Conservation (phyloP, 2,888 invertebrate species). For the Pardosa pseudoannulata region DNA sequence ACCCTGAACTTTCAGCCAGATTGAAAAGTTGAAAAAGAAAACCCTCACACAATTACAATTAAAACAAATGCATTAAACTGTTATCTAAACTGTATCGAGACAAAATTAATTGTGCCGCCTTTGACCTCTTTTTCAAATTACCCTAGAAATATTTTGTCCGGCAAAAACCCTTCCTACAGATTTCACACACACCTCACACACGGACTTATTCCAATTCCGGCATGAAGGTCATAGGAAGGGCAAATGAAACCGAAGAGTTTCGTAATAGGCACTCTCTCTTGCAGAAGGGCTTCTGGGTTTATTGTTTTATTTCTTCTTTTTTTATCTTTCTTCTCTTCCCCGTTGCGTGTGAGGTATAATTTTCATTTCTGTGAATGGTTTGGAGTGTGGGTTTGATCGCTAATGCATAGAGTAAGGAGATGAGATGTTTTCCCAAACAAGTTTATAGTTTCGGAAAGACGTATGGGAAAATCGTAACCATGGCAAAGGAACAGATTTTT, state of each 20-base stretch:
- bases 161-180: neutral
- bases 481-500: too few relatives aligned
- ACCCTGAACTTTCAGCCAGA: neutral
- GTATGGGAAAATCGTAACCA: too few relatives aligned
- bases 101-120: neutral
- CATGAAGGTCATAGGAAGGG: neutral
- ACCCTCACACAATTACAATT: neutral
- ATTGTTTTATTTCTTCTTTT: too few relatives aligned
- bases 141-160: neutral
- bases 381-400: too few relatives aligned
- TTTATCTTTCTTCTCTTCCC: too few relatives aligned
- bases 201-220: neutral
- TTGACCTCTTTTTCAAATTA: slow-evolving; percentile 5
- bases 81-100: neutral
- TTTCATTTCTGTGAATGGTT: too few relatives aligned
- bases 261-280: neutral
- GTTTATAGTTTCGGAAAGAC: too few relatives aligned
- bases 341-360: too few relatives aligned
- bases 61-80: neutral
- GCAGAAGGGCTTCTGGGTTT: too few relatives aligned
- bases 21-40: too few relatives aligned
- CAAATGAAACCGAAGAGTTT: neutral
- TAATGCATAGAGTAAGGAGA: too few relatives aligned
- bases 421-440: too few relatives aligned
- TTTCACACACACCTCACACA: neutral